Percentiles rank a stretch among this genome's conserved stretches.
These are phyloP conservation scores for Sepiola atlantica DNA, from an alignment of 2,888 invertebrate genomes.

Conservation along the genomic window DNA sequence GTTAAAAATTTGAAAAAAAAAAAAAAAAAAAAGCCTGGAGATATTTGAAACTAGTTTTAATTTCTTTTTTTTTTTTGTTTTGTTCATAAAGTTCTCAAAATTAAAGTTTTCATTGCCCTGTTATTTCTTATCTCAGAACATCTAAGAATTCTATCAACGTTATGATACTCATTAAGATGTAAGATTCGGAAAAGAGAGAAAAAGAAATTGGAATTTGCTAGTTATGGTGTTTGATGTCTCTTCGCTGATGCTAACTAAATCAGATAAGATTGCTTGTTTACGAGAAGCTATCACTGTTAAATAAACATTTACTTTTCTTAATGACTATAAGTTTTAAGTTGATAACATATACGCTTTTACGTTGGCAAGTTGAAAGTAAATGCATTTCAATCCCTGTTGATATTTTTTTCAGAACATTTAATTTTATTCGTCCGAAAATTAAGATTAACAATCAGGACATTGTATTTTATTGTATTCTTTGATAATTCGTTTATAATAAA, in stretches of 20 bases:
- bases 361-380: not conserved
- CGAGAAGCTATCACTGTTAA: not conserved
- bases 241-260: not conserved
- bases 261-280: not conserved
- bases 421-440: no score
- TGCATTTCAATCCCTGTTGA: not conserved
- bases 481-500: no score
- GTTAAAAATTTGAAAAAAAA: no score
- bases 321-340: not conserved
- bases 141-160: not conserved
- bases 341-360: not conserved
- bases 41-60: no score
- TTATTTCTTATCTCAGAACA: no score
- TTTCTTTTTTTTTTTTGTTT: no score
- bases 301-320: not conserved
- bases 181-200: not conserved
- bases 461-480: no score
- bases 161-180: not conserved
- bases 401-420: not conserved
- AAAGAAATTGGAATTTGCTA: not conserved
- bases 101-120: no score
- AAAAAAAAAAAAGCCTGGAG: no score
- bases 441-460: no score
- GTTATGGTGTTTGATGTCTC: not conserved
- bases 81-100: no score